A percentile compares a stretch with the other conserved stretches of the same genome.
phyloP scores from a whole-genome alignment of 2,797 vertebrate species.

The Sciurus carolinensis region DNA sequence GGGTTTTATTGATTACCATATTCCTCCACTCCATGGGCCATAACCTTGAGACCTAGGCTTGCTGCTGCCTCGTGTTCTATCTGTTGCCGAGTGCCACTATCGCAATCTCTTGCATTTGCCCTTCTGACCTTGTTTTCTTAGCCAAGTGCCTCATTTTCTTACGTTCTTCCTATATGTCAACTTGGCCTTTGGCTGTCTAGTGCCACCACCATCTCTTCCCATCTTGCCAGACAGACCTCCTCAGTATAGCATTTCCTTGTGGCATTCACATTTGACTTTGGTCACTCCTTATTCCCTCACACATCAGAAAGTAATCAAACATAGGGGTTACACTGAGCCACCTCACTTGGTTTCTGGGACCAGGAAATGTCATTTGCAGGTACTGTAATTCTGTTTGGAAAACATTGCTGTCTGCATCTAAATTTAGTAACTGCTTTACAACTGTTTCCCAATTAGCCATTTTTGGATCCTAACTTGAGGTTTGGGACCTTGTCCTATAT shows the following conservation, averaged over 20 bases:
- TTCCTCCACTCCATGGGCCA: neutral
- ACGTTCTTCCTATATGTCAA: neutral
- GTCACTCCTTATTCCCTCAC: neutral
- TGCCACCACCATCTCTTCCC: neutral
- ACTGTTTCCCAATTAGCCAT: constrained; percentile 55
- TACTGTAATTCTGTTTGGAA: constrained; percentile 47
- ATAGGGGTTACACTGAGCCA: neutral
- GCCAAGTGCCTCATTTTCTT: neutral
- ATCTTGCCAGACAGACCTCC: neutral
- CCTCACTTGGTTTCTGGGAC: neutral
- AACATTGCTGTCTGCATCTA: constrained; percentile 32
- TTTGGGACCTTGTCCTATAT: constrained; percentile 50
- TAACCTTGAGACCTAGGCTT: neutral
- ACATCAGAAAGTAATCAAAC: constrained; percentile 5
- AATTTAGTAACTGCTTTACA: constrained; percentile 57
- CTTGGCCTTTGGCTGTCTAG: neutral
- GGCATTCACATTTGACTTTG: neutral
- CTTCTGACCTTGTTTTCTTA: neutral
- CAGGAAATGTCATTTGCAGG: neutral
- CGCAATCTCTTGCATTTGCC: neutral
- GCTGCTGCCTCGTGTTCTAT: neutral
- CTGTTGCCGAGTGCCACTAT: neutral
- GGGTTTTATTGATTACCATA: neutral
- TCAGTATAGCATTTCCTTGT: neutral
- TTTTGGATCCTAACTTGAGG: constrained; percentile 32